Evolutionary conservation across 2,797 vertebrate species (phyloP), one percentile per base, ranked within the genome.

Genomic region (Pangasius krempfi): DNA sequence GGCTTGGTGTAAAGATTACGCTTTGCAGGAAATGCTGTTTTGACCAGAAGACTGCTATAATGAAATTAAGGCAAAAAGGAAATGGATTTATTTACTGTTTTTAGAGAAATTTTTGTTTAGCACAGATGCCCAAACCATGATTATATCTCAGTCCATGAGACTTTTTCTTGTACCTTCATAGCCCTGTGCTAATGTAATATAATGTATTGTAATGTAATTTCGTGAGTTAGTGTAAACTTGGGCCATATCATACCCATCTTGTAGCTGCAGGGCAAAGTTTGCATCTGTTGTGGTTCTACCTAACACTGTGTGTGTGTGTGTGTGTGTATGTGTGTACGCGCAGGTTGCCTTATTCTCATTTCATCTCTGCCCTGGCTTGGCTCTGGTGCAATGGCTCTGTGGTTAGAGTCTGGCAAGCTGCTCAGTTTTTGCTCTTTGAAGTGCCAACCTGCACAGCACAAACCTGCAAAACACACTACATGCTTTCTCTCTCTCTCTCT

Each of bases 301-400:
- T 56, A 85, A 44, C 73, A 27, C 30, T 76, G 56, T 86, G 87
- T 88, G 81, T 86, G 78, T 75, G 66, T 70, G 64, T 86, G 56
- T 88, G 47, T 85, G 73, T 66, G 25, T 78, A 56, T 47, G 50
- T 54, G 13, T 30, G 52, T 33, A 9, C 37, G 40, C 82, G 72
- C 78, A 33, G 30, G 33, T 58, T 75, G 72, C 85, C 44, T 64
- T 47, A 50, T 73, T 86, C 75, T 82, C 27, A 85, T 88, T 91
- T 90, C 75, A 87, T 89, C 86, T 89, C n/a, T 86, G 79, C 87
- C 83, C 76, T 90, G 90, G 87, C 72, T 89, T 94, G 94, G 93
- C 92, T 93, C 94, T 87, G 30, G 90, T 94, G 94, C 91, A 93
- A 92, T 94, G 94, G 88, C 87, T 93, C 90, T 92, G 90, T 92